These are phyloP conservation scores for Zosterops borbonicus DNA, from an alignment of 2,113 vertebrate genomes.

Conservation along the genomic window DNA sequence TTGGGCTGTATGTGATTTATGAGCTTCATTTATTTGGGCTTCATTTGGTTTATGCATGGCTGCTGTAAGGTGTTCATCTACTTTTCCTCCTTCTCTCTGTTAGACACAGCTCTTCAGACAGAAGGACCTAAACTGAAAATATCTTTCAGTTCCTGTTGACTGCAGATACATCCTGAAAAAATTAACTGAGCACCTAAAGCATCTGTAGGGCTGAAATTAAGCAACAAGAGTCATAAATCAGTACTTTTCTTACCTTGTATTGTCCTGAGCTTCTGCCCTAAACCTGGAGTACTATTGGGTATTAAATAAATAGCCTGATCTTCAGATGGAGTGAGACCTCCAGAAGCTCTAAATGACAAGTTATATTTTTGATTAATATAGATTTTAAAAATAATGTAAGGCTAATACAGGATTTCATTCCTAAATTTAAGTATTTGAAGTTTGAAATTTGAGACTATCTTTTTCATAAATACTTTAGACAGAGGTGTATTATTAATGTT, in stretches of 20 bases:
- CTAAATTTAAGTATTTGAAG: not conserved
- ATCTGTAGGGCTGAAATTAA: not conserved
- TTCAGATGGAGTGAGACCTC: not conserved
- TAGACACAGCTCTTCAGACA: not conserved
- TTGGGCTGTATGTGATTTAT: not conserved
- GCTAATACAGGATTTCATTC: not conserved
- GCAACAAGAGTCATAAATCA: not conserved
- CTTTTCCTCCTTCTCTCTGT: not conserved
- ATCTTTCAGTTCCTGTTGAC: not conserved
- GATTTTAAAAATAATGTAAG: not conserved
- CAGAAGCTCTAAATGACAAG: not conserved
- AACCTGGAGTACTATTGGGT: not conserved
- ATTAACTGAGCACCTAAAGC: not conserved
- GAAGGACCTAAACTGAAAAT: not conserved
- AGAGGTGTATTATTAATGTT: constrained; percentile 55
- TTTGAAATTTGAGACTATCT: constrained; percentile 20
- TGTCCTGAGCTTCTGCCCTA: not conserved
- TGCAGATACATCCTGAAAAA: not conserved
- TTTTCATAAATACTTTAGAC: constrained; percentile 40
- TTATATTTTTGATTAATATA: not conserved
- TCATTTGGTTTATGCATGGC: not conserved
- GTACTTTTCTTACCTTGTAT: not conserved
- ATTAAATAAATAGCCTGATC: not conserved
- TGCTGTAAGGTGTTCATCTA: not conserved
- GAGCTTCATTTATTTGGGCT: too few species aligned